Evolutionary conservation across 2,113 vertebrate genomes (phyloP).

Genomic region (Saimiri boliviensis): DNA sequence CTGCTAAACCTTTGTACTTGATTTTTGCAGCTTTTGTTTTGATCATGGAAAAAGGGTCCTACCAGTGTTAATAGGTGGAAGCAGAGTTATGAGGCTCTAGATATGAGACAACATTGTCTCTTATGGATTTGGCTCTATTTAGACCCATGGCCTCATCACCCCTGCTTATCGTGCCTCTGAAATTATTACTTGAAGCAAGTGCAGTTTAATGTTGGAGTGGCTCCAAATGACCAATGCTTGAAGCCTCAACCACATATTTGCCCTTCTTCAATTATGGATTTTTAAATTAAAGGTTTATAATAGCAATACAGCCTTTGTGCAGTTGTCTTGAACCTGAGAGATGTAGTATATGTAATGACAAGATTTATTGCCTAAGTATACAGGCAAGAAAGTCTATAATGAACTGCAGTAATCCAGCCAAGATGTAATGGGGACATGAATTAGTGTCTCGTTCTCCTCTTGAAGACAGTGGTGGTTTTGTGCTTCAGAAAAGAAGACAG

Average conservation of each 20-base stretch:
- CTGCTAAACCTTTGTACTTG: neutral
- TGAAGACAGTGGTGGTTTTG: neutral
- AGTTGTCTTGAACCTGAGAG: conserved; percentile 24
- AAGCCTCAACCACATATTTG: neutral
- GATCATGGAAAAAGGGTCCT: neutral
- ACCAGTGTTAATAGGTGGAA: neutral
- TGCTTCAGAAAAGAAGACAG: neutral
- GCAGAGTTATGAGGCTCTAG: neutral
- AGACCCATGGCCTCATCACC: neutral
- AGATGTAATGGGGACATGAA: neutral
- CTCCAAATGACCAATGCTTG: neutral
- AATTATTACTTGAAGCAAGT: neutral
- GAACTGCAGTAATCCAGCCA: neutral
- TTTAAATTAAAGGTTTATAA: conserved; percentile 58
- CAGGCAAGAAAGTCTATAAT: conserved; percentile 13
- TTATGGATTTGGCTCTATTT: neutral
- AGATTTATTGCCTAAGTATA: conserved; percentile 46
- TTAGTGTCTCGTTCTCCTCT: neutral
- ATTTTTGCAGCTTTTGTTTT: neutral
- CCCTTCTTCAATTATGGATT: conserved; percentile 54
- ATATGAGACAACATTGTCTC: neutral
- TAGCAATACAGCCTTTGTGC: conserved; percentile 15
- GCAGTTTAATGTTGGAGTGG: neutral
- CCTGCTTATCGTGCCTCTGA: neutral
- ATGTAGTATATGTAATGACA: neutral